Conservation (phyloP, 2,888 invertebrate species). For the Eristalis arbustorum region DNA sequence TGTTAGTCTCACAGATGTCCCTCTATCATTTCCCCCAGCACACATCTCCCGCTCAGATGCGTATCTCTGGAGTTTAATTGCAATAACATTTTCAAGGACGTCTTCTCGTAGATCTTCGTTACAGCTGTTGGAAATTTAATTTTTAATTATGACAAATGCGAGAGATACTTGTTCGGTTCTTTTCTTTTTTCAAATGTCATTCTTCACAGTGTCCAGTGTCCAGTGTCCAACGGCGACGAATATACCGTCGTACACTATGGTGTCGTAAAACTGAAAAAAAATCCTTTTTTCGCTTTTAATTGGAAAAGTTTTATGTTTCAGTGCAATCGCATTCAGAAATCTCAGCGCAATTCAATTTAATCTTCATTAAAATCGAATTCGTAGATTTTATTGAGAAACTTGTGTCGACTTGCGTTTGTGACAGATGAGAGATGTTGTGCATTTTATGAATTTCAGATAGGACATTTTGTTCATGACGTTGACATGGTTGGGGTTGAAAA, state of each 20-base stretch:
- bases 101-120: not conserved
- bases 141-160: not conserved
- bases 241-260: not conserved
- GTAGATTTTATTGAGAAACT: not conserved
- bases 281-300: not conserved
- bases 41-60: not conserved
- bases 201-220: not conserved
- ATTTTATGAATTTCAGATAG: too few relatives aligned
- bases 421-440: too few relatives aligned
- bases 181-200: not conserved
- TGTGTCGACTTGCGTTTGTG: not conserved
- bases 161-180: not conserved
- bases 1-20: too few relatives aligned
- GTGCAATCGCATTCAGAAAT: not conserved
- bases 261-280: not conserved
- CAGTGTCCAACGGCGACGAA: not conserved
- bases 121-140: not conserved
- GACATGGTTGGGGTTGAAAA: too few relatives aligned
- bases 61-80: not conserved
- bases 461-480: too few relatives aligned
- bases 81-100: not conserved
- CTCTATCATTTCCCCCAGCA: not conserved
- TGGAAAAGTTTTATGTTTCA: not conserved
- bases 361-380: not conserved
- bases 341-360: not conserved